A percentile compares a stretch with the other conserved stretches of the same genome.
Conservation (phyloP, 2,888 invertebrate species). For the Ophion ellenae region DNA sequence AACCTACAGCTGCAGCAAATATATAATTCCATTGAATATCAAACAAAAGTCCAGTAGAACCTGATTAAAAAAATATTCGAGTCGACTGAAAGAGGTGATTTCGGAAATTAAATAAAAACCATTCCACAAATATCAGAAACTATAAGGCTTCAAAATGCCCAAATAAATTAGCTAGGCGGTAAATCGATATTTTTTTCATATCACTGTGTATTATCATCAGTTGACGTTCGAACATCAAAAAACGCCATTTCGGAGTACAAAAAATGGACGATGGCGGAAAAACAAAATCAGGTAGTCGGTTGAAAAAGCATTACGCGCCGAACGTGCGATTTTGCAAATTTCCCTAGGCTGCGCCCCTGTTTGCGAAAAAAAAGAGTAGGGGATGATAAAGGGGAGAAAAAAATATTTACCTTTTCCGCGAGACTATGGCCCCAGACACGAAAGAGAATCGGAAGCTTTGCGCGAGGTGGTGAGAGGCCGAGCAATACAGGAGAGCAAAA, state of each 20-base stretch:
- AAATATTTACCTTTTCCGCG: conserved; percentile 39
- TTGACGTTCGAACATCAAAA: neutral
- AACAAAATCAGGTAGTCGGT: neutral
- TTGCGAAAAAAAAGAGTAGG: conserved; percentile 10
- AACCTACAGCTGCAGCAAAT: no score
- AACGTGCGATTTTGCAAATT: neutral
- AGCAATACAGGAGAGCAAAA: conserved; percentile 28
- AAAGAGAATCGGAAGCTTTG: conserved; percentile 9
- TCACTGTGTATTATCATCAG: neutral
- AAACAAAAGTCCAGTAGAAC: neutral
- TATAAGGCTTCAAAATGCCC: neutral
- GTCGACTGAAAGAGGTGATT: neutral
- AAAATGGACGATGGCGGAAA: neutral
- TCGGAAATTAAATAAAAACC: neutral
- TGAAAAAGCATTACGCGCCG: neutral
- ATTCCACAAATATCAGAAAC: neutral
- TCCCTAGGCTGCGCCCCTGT: neutral
- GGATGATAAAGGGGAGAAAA: neutral
- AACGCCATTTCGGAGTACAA: neutral
- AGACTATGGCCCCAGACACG: conserved; percentile 18
- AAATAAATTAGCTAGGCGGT: neutral
- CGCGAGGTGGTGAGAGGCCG: conserved; percentile 14
- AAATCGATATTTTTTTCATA: neutral
- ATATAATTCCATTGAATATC: neutral
- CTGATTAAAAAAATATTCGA: neutral